These are phyloP conservation scores for Leucopternis melanops DNA, from an alignment of 2,113 vertebrate species.

Conservation along the genomic window DNA sequence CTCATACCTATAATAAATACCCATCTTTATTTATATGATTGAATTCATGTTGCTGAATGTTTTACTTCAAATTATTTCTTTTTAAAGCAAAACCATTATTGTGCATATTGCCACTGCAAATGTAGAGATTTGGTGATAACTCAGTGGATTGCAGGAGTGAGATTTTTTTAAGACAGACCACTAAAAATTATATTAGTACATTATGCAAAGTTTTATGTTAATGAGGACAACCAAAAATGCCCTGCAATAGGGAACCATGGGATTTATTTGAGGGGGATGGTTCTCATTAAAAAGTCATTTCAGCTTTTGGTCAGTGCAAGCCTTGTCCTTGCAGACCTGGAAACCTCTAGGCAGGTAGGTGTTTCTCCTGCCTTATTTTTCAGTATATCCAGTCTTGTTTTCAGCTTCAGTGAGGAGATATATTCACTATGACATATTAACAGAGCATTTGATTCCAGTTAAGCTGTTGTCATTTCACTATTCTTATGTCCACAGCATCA, in stretches of 20 bases:
- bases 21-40: slow-evolving; percentile 12
- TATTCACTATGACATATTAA: neutral
- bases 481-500: neutral
- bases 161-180: neutral
- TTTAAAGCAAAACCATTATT: neutral
- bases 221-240: neutral
- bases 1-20: neutral
- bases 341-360: neutral
- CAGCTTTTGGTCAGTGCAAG: neutral
- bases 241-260: neutral
- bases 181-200: neutral
- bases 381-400: neutral
- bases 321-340: neutral
- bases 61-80: neutral
- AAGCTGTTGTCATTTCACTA: neutral
- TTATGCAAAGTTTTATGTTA: neutral
- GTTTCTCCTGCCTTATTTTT: neutral
- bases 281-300: neutral
- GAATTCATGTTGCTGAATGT: slow-evolving; percentile 18
- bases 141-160: neutral
- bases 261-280: neutral
- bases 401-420: neutral
- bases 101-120: neutral
- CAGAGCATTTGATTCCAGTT: neutral
- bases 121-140: neutral